Evolutionary conservation across 2,113 vertebrate species (phyloP).

Genomic region (Apaloderma vittatum): DNA sequence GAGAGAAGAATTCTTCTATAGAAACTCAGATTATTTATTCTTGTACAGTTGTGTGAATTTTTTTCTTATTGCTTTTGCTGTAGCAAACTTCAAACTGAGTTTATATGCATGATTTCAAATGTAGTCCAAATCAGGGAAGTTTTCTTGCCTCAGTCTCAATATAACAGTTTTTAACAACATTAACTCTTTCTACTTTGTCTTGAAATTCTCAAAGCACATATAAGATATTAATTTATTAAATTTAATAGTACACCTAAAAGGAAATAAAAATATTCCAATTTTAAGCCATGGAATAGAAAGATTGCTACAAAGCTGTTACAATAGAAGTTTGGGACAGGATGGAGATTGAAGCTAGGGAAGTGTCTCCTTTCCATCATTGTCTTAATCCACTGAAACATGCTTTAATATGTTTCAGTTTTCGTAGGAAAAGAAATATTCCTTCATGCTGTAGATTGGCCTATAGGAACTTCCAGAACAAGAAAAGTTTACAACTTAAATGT

Average conservation of each 20-base stretch:
- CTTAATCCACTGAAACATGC: not conserved
- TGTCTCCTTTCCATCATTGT: not conserved
- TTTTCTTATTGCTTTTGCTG: not conserved
- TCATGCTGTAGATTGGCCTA: not conserved
- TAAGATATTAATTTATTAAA: not conserved
- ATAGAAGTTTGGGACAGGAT: not conserved
- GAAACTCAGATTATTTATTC: conserved; percentile 13
- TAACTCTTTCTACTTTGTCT: not conserved
- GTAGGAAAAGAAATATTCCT: not conserved
- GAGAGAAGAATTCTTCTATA: not conserved
- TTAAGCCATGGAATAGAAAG: not conserved
- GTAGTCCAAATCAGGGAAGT: not conserved
- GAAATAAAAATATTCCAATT: not conserved
- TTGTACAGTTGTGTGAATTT: not conserved
- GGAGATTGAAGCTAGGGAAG: not conserved
- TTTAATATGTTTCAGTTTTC: not conserved
- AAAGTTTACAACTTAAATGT: not conserved
- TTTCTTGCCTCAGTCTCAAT: not conserved
- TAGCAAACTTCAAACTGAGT: not conserved
- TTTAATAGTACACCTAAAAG: not conserved
- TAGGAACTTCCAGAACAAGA: not conserved
- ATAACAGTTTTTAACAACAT: not conserved
- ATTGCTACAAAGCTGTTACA: not conserved
- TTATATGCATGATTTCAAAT: not conserved
- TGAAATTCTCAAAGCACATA: not conserved